Percentiles rank a stretch among this genome's conserved stretches.
These are phyloP conservation scores for Diglossa cyanea DNA, from an alignment of 2,797 vertebrate species.

Conservation along the genomic window DNA sequence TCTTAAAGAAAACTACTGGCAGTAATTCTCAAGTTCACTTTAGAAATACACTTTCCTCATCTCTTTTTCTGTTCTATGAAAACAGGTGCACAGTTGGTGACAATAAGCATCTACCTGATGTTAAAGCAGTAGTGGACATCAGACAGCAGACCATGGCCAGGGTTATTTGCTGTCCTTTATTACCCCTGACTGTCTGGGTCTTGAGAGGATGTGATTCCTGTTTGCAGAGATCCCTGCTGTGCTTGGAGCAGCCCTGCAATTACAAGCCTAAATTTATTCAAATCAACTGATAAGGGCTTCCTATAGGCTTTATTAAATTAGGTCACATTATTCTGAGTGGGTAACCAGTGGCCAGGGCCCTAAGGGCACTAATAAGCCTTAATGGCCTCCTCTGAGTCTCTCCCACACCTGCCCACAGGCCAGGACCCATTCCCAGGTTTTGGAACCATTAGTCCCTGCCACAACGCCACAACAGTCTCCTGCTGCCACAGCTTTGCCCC, in stretches of 20 bases:
- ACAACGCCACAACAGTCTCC: background rate
- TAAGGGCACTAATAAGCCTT: background rate
- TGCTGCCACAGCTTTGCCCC: background rate
- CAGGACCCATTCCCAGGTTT: background rate
- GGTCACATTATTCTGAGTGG: background rate
- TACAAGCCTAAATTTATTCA: background rate
- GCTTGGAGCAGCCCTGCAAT: background rate
- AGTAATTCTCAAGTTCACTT: background rate
- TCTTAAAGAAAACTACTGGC: background rate
- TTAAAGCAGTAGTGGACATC: background rate
- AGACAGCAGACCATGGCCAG: background rate
- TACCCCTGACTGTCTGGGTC: fast-evolving
- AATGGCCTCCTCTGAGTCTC: background rate
- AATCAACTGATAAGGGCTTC: background rate
- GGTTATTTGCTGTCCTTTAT: background rate
- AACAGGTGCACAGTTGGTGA: background rate
- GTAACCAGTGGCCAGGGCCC: background rate
- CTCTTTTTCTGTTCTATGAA: background rate
- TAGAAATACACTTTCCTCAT: background rate
- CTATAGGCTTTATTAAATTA: background rate
- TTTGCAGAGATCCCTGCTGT: background rate
- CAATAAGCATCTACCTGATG: background rate
- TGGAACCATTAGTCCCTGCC: background rate
- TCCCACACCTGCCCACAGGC: background rate
- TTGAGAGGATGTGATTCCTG: background rate